phyloP scores from a whole-genome alignment of 2,113 vertebrate genomes.

The Rhinopomastus cyanomelas region DNA sequence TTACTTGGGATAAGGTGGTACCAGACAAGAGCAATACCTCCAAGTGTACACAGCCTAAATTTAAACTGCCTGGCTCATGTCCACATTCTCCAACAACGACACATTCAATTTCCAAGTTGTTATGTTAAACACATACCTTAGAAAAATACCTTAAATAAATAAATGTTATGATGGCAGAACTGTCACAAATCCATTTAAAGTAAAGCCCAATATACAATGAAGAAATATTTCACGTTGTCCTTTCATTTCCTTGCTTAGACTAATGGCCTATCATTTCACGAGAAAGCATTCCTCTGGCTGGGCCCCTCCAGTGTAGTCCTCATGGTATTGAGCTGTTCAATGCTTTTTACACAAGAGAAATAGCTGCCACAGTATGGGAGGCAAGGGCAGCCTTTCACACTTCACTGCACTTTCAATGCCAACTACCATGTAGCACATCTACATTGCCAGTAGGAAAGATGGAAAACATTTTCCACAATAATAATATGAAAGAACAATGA shows the following conservation, averaged over 20 bases:
- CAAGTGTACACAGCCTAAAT: not conserved
- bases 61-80: not conserved
- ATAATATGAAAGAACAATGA: not conserved
- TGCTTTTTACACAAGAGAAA: not conserved
- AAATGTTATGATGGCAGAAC: not conserved
- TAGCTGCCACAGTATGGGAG: not conserved
- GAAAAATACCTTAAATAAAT: constrained; percentile 7
- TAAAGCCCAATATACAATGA: not conserved
- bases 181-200: not conserved
- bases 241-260: not conserved
- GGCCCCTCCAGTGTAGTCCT: not conserved
- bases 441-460: not conserved
- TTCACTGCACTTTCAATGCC: not conserved
- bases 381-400: not conserved
- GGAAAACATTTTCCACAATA: not conserved
- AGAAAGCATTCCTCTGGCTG: not conserved
- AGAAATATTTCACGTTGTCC: not conserved
- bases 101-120: not conserved
- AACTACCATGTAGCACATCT: not conserved
- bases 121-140: not conserved
- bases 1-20: not conserved
- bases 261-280: not conserved
- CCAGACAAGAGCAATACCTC: not conserved
- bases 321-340: not conserved
- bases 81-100: not conserved